These are phyloP conservation scores for Amphipyra berbera DNA, from an alignment of 2,888 invertebrate genomes.

Conservation along the genomic window DNA sequence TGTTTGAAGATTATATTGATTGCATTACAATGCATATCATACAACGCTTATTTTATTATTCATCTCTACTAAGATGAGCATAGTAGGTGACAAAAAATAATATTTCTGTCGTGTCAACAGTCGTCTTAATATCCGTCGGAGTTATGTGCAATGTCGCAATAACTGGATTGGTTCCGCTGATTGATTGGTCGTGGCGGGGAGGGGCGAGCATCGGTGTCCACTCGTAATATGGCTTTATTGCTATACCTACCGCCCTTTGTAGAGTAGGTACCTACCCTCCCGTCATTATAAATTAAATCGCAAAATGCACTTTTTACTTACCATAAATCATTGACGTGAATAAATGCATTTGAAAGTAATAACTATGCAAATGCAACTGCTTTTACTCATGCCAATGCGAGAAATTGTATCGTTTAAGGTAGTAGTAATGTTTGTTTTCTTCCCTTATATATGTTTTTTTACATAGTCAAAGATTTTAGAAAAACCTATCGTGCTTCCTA, in stretches of 20 bases:
- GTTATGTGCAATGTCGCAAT: slow-evolving; percentile 46
- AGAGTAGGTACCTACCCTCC: slow-evolving; percentile 30
- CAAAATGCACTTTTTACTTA: slow-evolving; percentile 53
- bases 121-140: slow-evolving; percentile 28
- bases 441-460: too few species aligned
- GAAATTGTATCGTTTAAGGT: neutral
- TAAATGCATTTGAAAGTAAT: slow-evolving; percentile 28
- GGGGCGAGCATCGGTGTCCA: slow-evolving; percentile 53
- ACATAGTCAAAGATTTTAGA: too few species aligned
- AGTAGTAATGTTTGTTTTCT: too few species aligned
- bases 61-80: too few species aligned
- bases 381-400: slow-evolving; percentile 18
- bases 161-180: slow-evolving; percentile 64
- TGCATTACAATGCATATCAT: too few species aligned
- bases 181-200: slow-evolving; percentile 60
- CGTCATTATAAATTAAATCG: slow-evolving; percentile 57
- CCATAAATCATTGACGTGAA: slow-evolving; percentile 18
- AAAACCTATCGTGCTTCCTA: too few species aligned
- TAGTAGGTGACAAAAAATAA: too few species aligned
- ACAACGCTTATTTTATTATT: too few species aligned
- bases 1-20: too few species aligned
- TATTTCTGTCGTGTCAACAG: slow-evolving; percentile 2
- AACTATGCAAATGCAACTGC: slow-evolving; percentile 38
- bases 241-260: slow-evolving; percentile 28
- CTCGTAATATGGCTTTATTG: slow-evolving; percentile 54